Conservation (phyloP, 1,140 invertebrate species). For the Tigriopus japonicus region DNA sequence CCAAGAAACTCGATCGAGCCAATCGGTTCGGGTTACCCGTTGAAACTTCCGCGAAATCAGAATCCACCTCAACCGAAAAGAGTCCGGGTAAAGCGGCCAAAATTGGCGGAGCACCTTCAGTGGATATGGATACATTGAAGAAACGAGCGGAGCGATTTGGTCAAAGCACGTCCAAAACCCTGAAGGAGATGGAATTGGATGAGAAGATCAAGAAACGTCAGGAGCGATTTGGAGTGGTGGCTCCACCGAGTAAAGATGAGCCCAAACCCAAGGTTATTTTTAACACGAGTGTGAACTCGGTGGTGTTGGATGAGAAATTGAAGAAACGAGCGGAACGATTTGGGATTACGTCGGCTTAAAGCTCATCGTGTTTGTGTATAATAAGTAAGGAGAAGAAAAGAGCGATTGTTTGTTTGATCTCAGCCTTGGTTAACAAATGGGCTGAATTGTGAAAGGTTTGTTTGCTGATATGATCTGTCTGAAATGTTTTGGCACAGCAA, state of each 20-base stretch:
- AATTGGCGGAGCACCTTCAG: conserved; percentile 2
- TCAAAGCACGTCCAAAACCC: not conserved
- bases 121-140: conserved; percentile 11
- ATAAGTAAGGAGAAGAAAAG: too few relatives aligned
- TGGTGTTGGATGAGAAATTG: conserved; percentile 4
- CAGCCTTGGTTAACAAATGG: too few relatives aligned
- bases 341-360: not conserved
- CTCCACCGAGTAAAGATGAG: not conserved
- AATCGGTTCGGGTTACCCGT: not conserved
- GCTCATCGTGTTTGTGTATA: too few relatives aligned
- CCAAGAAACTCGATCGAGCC: conserved; percentile 1
- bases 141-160: conserved; percentile 12
- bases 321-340: conserved; percentile 2
- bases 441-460: too few relatives aligned
- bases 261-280: not conserved
- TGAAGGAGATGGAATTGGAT: conserved; percentile 5
- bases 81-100: not conserved
- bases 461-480: too few relatives aligned
- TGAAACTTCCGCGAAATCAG: too few relatives aligned
- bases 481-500: too few relatives aligned
- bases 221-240: conserved; percentile 12
- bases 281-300: not conserved
- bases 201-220: conserved; percentile 12
- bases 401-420: too few relatives aligned
- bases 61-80: not conserved